phyloP scores from a whole-genome alignment of 2,888 invertebrate species.

The Serripes groenlandicus region DNA sequence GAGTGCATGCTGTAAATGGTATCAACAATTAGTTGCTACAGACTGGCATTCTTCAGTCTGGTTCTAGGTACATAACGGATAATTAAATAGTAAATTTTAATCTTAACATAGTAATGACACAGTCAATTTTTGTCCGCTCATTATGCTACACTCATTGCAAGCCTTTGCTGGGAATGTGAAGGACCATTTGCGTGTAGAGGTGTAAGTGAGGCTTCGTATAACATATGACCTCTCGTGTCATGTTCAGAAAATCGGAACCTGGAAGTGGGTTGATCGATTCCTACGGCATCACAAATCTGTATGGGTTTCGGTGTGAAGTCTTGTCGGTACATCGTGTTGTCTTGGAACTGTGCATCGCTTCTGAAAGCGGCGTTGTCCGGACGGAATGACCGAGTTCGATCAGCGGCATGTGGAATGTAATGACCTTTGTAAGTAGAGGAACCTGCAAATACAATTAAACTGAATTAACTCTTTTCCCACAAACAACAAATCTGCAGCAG shows the following conservation, averaged over 20 bases:
- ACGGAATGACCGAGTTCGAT: conserved; percentile 68
- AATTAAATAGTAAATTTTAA: too few relatives aligned
- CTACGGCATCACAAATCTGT: conserved; percentile 81
- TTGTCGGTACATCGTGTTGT: conserved; percentile 80
- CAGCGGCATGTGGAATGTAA: conserved; percentile 73
- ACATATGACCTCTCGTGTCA: conserved; percentile 82
- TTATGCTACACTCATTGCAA: conserved; percentile 71
- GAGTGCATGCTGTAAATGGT: too few relatives aligned
- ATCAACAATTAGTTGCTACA: too few relatives aligned
- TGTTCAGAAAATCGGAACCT: conserved; percentile 77
- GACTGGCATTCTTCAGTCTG: too few relatives aligned
- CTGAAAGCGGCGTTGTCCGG: conserved; percentile 71
- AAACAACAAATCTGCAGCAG: background rate
- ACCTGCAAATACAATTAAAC: conserved; percentile 63
- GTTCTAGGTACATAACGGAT: too few relatives aligned
- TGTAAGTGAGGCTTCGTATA: conserved; percentile 77
- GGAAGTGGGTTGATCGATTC: conserved; percentile 78
- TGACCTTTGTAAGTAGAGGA: conserved; percentile 80
- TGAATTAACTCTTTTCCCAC: background rate
- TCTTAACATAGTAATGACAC: too few relatives aligned
- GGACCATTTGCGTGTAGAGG: conserved; percentile 54
- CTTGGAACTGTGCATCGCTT: conserved; percentile 79
- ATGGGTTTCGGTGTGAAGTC: conserved; percentile 80
- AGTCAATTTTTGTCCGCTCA: background rate
- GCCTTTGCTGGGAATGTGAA: conserved; percentile 62